A percentile compares a stretch with the other conserved stretches of the same genome.
Conservation (phyloP, 1,140 invertebrate genomes). For the Cydia strobilella region DNA sequence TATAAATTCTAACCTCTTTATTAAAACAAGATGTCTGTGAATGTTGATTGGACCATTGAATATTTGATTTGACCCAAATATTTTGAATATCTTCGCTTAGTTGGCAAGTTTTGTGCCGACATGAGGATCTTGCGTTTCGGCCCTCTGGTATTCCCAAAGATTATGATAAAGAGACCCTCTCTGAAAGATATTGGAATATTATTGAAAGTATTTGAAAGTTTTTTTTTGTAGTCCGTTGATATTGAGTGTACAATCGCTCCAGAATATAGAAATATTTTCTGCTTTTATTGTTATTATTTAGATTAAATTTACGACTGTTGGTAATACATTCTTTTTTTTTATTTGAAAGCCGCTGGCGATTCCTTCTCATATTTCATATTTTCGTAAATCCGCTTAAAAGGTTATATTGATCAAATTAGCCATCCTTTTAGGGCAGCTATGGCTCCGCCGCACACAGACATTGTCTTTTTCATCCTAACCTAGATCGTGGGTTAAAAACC, state of each 20-base stretch:
- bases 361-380: not conserved
- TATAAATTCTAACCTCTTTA: not conserved
- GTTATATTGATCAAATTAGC: not conserved
- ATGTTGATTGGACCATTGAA: conserved; percentile 11
- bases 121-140: not conserved
- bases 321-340: not conserved
- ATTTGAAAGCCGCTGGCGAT: not conserved
- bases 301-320: not conserved
- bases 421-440: not conserved
- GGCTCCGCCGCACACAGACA: not conserved
- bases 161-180: conserved; percentile 59
- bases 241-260: not conserved
- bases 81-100: conserved; percentile 41
- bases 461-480: not conserved
- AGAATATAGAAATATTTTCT: not conserved
- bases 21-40: not conserved
- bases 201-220: conserved; percentile 35
- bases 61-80: conserved; percentile 35
- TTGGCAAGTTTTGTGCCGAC: conserved; percentile 39
- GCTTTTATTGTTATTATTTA: not conserved
- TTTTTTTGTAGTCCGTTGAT: not conserved
- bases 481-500: no score
- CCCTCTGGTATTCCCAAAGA: conserved; percentile 47
- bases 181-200: conserved; percentile 49
- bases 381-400: not conserved